Evolutionary conservation across 30 jellyfish, hydroid and myxozoan species (phyloP), one percentile per base, ranked within the genome.

Genomic region (Turritopsis dohrnii): DNA sequence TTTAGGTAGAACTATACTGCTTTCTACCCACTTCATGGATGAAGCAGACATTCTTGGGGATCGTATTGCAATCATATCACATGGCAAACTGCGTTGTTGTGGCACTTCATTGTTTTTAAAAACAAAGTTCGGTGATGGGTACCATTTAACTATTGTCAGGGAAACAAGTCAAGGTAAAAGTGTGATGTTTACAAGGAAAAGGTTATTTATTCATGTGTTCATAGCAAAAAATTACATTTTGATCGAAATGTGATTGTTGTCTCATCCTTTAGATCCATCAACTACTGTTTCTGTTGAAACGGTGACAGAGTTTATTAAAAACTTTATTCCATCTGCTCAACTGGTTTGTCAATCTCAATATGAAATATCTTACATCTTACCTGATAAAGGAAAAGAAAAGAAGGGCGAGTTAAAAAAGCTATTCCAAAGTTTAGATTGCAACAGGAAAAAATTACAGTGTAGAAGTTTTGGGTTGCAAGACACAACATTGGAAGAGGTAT

Each of bases 1-100:
- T 21, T 19, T 74, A 94, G 99, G 96, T n/a, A 83, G 96, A 53
- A 94, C 99, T 52, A 94, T 94, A 23, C 79, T 94, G 21, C 94
- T 94, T 0, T 88, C 99, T 21, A 94, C 99, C 0, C 99, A 94
- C 89, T 89, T 88, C 91, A 94, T 94, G 99, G 99, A 94, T 66
- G 99, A 94, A 75, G 99, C 99, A 53, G 99, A 94, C 71, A 75
- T 94, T 22, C 95, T 94, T 53, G 96, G 99, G 65, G 99, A 94
- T 75, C 86, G 96, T 22, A 94, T 94, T 27, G 99, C 96, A n/a
- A 88, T 94, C 80, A 89, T 94, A 18, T 94, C 96, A 18, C 81
- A 89, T 60, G 99, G 99, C 19, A 84, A 88, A 85, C 80, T 93
- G 30, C 90, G 95, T 21, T 88, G 96, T 80, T 85, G 95, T 82